A percentile compares a stretch with the other conserved stretches of the same genome.
Evolutionary conservation across 2,888 invertebrate species (phyloP).

Genomic region (Dicycla oo): DNA sequence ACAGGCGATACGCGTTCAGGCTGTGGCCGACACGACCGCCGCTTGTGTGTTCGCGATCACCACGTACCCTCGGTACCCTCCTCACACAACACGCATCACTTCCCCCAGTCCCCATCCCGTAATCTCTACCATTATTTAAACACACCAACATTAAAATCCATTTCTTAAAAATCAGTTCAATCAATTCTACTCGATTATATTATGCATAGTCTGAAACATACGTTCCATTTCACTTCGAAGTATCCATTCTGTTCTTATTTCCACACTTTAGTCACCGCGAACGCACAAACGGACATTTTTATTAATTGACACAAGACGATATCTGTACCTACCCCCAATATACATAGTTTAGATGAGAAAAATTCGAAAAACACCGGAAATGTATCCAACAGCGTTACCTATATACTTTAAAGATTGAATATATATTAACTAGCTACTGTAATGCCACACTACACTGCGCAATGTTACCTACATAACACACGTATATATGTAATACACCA

Average conservation of each 20-base stretch:
- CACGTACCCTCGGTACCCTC: slow-evolving; percentile 20
- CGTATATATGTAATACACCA: slow-evolving; percentile 79
- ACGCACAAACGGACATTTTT: slow-evolving; percentile 66
- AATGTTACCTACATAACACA: slow-evolving; percentile 87
- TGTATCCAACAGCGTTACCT: slow-evolving; percentile 80
- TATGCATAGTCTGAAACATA: slow-evolving; percentile 47
- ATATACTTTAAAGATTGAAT: slow-evolving; percentile 86
- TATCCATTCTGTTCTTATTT: slow-evolving; percentile 44
- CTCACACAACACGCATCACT: slow-evolving; percentile 24
- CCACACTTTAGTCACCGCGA: slow-evolving; percentile 60
- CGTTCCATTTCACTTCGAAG: slow-evolving; percentile 42
- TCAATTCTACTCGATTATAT: slow-evolving; percentile 48
- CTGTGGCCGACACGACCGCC: slow-evolving; percentile 72
- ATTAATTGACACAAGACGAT: slow-evolving; percentile 89
- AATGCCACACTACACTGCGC: slow-evolving; percentile 81
- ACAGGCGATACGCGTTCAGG: slow-evolving; percentile 77
- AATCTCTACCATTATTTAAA: slow-evolving; percentile 30
- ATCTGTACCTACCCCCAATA: slow-evolving; percentile 86
- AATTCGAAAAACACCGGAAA: slow-evolving; percentile 73
- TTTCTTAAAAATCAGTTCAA: slow-evolving; percentile 46
- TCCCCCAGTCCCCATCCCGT: slow-evolving; percentile 24
- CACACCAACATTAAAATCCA: slow-evolving; percentile 26
- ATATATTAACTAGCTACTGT: slow-evolving; percentile 85
- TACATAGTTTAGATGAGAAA: slow-evolving; percentile 84
- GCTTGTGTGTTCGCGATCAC: slow-evolving; percentile 68